These are phyloP conservation scores for Aleiodes leptofemur DNA, from an alignment of 2,888 invertebrate genomes.

Conservation along the genomic window DNA sequence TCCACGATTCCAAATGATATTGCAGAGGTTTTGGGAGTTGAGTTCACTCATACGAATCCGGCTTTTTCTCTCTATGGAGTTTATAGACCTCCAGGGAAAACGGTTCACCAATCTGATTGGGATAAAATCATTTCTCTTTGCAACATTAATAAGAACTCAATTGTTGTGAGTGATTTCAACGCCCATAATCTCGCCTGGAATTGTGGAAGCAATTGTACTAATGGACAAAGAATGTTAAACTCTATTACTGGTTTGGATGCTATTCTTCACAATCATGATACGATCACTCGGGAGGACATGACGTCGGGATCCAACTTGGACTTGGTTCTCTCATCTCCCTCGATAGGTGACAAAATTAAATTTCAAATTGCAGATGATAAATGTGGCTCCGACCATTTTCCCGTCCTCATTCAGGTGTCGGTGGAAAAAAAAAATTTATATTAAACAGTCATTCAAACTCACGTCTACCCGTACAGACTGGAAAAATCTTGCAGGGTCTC, in stretches of 20 bases:
- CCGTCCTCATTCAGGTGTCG: slow-evolving; percentile 3
- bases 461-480: neutral
- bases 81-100: too few relatives aligned
- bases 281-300: slow-evolving; percentile 4
- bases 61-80: too few relatives aligned
- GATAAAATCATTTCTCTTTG: slow-evolving; percentile 5
- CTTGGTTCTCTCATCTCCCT: slow-evolving; percentile 5
- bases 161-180: slow-evolving; percentile 2
- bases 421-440: neutral
- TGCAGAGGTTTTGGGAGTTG: too few relatives aligned
- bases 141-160: neutral
- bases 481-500: neutral
- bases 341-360: neutral
- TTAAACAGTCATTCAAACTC: slow-evolving; percentile 6
- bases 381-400: slow-evolving; percentile 10
- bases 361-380: neutral
- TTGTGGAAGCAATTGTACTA: neutral
- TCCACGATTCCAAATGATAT: too few relatives aligned
- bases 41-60: too few relatives aligned
- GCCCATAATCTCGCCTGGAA: slow-evolving; percentile 15
- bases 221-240: neutral
- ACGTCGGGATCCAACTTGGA: neutral
- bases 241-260: neutral
- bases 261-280: slow-evolving; percentile 5
- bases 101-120: neutral